Evolutionary conservation across 2,113 vertebrate species (phyloP).

Genomic region (Myrmecobius fasciatus): DNA sequence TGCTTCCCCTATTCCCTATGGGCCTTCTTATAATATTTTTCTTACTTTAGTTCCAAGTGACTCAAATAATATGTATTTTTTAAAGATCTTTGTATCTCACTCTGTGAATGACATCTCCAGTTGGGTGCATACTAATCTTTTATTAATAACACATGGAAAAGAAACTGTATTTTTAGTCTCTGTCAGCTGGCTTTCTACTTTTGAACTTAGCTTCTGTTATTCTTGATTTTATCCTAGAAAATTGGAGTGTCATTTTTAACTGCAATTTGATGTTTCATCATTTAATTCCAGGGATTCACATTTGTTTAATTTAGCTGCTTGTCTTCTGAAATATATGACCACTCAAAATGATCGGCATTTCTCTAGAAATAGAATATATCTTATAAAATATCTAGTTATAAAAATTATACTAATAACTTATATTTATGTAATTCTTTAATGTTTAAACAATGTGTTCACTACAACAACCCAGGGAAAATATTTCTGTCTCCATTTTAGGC

Average conservation of each 20-base stretch:
- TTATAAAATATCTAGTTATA: not conserved
- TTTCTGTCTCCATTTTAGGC: not conserved
- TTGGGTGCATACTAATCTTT: slow-evolving; percentile 21
- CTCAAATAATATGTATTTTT: not conserved
- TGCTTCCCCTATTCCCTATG: not conserved
- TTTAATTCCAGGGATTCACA: not conserved
- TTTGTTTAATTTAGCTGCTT: slow-evolving; percentile 40
- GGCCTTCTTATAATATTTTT: slow-evolving; percentile 7
- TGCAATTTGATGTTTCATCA: slow-evolving; percentile 48
- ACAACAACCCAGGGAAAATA: not conserved
- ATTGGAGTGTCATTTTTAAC: slow-evolving; percentile 43
- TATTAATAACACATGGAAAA: slow-evolving; percentile 42
- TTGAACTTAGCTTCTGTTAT: slow-evolving; percentile 37
- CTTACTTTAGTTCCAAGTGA: not conserved
- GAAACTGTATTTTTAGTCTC: slow-evolving; percentile 30
- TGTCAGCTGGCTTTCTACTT: slow-evolving; percentile 33
- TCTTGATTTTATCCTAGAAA: slow-evolving; percentile 53
- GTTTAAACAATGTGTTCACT: not conserved
- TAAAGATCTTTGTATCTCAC: slow-evolving; percentile 11
- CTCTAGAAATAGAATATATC: slow-evolving; percentile 1
- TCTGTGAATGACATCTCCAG: not conserved
- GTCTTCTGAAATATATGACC: not conserved
- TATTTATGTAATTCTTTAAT: not conserved
- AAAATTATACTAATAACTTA: not conserved
- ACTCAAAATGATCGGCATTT: slow-evolving; percentile 36